Evolutionary conservation across 2,797 vertebrate genomes (phyloP).

Genomic region (Dermochelys coriacea): DNA sequence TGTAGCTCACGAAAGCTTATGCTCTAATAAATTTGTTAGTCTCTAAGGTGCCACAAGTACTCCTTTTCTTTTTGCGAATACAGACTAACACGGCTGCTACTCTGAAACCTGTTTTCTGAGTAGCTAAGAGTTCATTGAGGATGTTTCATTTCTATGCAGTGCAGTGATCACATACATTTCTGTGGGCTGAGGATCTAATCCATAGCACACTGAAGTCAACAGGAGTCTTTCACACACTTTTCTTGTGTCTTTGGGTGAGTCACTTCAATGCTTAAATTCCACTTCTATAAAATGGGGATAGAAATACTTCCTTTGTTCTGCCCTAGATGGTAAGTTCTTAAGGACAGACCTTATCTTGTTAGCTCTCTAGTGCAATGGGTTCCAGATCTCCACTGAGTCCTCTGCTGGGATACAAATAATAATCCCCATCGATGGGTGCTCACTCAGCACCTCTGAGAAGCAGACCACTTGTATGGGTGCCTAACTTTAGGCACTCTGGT

Average conservation of each 20-base stretch:
- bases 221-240: background rate
- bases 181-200: background rate
- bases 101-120: background rate
- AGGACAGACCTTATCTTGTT: background rate
- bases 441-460: background rate
- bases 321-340: background rate
- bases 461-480: background rate
- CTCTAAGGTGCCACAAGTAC: too few species aligned
- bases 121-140: background rate
- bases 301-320: background rate
- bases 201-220: background rate
- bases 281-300: background rate
- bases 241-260: background rate
- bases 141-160: background rate
- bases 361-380: background rate
- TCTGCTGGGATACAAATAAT: background rate
- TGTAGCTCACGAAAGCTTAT: too few species aligned
- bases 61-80: too few species aligned
- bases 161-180: background rate
- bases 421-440: background rate
- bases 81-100: too few species aligned
- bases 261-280: background rate
- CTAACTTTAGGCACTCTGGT: fast-evolving
- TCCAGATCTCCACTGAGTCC: background rate
- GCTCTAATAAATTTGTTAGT: too few species aligned